A percentile compares a stretch with the other conserved stretches of the same genome.
Conservation (phyloP, 2,888 invertebrate species). For the Deroplatys truncata region DNA sequence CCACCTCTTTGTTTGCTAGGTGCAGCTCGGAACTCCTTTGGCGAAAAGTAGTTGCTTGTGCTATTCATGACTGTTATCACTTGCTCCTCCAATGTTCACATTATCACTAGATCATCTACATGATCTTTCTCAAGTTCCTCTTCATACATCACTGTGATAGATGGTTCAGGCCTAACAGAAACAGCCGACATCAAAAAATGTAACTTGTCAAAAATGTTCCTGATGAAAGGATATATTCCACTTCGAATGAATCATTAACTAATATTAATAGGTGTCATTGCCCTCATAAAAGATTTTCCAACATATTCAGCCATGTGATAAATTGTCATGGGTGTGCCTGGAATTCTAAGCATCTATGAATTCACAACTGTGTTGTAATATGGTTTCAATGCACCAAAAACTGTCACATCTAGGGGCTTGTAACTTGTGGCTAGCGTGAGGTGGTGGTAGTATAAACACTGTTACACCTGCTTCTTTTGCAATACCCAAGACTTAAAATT, state of each 20-base stretch:
- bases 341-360: constrained; percentile 32
- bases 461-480: too few relatives aligned
- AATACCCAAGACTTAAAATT: too few relatives aligned
- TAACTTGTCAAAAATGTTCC: not conserved
- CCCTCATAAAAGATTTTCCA: constrained; percentile 27
- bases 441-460: constrained; percentile 29
- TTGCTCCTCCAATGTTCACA: not conserved
- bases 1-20: not conserved
- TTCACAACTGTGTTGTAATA: constrained; percentile 23
- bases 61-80: not conserved
- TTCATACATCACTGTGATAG: not conserved
- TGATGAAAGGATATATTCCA: constrained; percentile 17
- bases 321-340: constrained; percentile 35
- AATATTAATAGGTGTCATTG: constrained; percentile 31
- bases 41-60: not conserved
- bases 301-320: constrained; percentile 32
- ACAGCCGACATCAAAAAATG: not conserved
- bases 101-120: not conserved
- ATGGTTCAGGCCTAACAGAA: not conserved
- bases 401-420: not conserved
- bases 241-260: not conserved
- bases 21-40: not conserved
- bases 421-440: constrained; percentile 34
- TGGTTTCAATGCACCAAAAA: constrained; percentile 4
- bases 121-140: not conserved